A percentile compares a stretch with the other conserved stretches of the same genome.
Evolutionary conservation across 53 echinoderm and acorn worm genomes (phyloP).

Genomic region (Echinometra lucunter): DNA sequence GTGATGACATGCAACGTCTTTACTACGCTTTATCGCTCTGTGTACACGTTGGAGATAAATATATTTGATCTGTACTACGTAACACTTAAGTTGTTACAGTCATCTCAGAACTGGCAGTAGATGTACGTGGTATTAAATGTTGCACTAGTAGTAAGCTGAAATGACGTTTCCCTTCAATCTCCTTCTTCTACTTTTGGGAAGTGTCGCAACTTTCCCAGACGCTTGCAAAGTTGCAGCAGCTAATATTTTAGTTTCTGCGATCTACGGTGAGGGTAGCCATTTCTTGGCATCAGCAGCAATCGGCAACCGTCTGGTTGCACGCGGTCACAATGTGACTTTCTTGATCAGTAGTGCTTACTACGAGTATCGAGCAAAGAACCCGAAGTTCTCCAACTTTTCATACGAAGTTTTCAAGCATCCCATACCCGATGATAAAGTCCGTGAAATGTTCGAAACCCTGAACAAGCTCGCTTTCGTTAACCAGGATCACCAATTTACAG

Average conservation of each 20-base stretch:
- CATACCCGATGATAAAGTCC: constrained; percentile 42
- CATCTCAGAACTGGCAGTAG: background rate
- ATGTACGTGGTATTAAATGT: background rate
- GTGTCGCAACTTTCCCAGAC: background rate
- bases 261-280: constrained; percentile 64
- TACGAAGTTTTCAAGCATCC: constrained; percentile 51
- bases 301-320: constrained; percentile 7
- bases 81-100: background rate
- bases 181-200: background rate
- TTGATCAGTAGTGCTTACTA: constrained; percentile 67
- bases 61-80: background rate
- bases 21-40: too few species aligned
- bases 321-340: constrained; percentile 66
- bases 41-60: background rate
- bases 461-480: constrained; percentile 8
- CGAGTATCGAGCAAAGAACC: constrained; percentile 44
- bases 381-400: constrained; percentile 48
- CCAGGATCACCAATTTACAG: background rate
- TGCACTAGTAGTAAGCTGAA: background rate
- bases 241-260: constrained; percentile 13
- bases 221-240: background rate
- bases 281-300: constrained; percentile 41
- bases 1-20: too few species aligned
- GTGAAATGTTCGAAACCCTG: background rate
- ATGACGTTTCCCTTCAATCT: background rate